These are phyloP conservation scores for Microplitis mediator DNA, from an alignment of 1,140 invertebrate genomes.

Conservation along the genomic window DNA sequence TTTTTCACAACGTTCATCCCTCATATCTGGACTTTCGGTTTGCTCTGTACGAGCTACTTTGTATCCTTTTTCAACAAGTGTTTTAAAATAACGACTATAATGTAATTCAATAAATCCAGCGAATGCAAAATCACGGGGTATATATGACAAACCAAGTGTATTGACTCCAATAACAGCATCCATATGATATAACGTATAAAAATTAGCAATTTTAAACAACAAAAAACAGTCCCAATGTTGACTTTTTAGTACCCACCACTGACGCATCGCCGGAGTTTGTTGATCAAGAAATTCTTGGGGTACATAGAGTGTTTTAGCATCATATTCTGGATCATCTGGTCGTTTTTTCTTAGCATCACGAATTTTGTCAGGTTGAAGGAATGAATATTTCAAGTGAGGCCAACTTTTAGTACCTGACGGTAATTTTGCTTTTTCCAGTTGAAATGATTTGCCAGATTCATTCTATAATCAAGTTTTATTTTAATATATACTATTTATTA, in stretches of 20 bases:
- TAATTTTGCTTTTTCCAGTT: constrained; percentile 30
- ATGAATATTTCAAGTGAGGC: constrained; percentile 79
- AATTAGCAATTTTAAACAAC: constrained; percentile 99
- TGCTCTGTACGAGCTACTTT: constrained; percentile 97
- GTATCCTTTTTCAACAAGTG: constrained; percentile 90
- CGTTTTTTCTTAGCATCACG: constrained; percentile 72
- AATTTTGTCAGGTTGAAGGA: constrained; percentile 83
- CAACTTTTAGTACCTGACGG: constrained; percentile 63
- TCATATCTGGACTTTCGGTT: constrained; percentile 97
- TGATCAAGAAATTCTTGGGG: constrained; percentile 78
- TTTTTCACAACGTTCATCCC: constrained; percentile 80
- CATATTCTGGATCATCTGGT: constrained; percentile 82
- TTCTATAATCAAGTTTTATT: constrained; percentile 27
- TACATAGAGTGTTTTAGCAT: constrained; percentile 85
- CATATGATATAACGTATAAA: constrained; percentile 99
- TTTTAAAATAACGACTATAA: constrained; percentile 86
- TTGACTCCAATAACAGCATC: constrained; percentile 93
- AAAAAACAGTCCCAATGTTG: constrained; percentile 89
- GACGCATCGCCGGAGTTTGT: constrained; percentile 86
- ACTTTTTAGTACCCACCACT: constrained; percentile 97
- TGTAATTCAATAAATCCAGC: constrained; percentile 95
- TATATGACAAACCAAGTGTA: constrained; percentile 89
- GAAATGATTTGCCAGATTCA: constrained; percentile 26
- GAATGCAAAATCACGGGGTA: constrained; percentile 96
- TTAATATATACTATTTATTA: neutral